Evolutionary conservation across 2,888 invertebrate species (phyloP), one percentile per base, ranked within the genome.

Genomic region (Eucera pruinosa): DNA sequence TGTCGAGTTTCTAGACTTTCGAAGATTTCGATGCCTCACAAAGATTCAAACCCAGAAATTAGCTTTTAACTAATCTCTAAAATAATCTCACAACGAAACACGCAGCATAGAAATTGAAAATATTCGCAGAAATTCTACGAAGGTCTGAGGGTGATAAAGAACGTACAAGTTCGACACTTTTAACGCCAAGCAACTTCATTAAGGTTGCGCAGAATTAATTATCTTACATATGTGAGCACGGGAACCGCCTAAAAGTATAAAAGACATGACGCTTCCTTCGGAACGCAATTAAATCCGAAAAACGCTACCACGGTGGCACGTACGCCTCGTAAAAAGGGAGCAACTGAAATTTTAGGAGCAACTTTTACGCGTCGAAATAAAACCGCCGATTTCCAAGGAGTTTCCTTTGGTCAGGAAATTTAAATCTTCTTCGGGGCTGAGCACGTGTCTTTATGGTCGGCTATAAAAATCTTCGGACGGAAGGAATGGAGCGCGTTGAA

Each of bases 391-490:
- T 77, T 77, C 83, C 78, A 72, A 68, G 77, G 78, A 79, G 84
- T 86, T 87, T 84, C 65, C 78, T 60, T 61, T 78, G 75, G 78
- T 52, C 75, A 76, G 86, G 85, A 89, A 89, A 89, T 87, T 87
- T 85, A 87, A 88, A 87, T 87, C 87, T 86, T 80, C 73, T 69
- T 75, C 72, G 57, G 47, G n/a, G 73, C 52, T 62, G 71, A 68
- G 65, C 74, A 67, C 70, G 81, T 64, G 73, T 73, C 79, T 87
- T 87, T 87, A 87, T 66, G 69, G 84, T 58, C 70, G 71, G 54
- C 48, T 57, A 50, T 87, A 87, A 86, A 87, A 85, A 69, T 78
- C 68, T 50, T 57, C 48, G 68, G 64, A 23, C 78, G 82, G 78
- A 71, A 74, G 52, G 73, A 69, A 43, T 25, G 25, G 65, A 64